Percentiles rank a stretch among this genome's conserved stretches.
phyloP scores from a whole-genome alignment of 2,113 vertebrate genomes.

The Gulo gulo region DNA sequence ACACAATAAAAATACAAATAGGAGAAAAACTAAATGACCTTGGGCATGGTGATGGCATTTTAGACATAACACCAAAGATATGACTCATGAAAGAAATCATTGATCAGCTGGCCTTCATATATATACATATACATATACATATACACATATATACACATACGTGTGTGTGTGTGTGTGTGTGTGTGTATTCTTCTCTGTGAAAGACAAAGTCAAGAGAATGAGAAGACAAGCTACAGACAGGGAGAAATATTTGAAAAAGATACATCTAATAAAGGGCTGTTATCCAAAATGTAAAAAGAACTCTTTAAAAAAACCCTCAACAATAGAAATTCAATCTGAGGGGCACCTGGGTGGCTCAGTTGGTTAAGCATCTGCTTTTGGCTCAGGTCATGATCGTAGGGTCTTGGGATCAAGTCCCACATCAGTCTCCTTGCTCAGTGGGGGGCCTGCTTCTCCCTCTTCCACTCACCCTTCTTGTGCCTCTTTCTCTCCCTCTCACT shows the following conservation, averaged over 20 bases:
- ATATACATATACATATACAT: background rate
- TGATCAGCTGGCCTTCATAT: background rate
- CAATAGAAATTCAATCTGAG: background rate
- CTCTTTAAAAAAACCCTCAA: background rate
- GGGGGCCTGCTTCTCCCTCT: too few relatives aligned
- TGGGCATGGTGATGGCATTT: background rate
- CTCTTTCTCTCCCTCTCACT: background rate
- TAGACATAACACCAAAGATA: background rate
- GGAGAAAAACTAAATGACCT: background rate
- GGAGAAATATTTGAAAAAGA: background rate
- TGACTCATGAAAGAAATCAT: background rate
- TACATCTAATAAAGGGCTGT: too few relatives aligned
- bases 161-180: too few relatives aligned
- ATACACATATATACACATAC: background rate
- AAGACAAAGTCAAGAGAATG: too few relatives aligned
- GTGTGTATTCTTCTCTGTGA: too few relatives aligned
- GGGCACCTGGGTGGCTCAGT: too few relatives aligned
- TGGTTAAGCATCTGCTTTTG: too few relatives aligned
- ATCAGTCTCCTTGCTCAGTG: too few relatives aligned
- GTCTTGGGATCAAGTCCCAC: too few relatives aligned
- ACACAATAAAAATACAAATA: background rate
- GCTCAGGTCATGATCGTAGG: too few relatives aligned
- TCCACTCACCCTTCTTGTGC: too few relatives aligned
- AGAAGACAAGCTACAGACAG: too few relatives aligned
- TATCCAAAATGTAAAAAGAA: background rate